Base-by-base conservation (phyloP, 2,797 vertebrate species). In the Denticeps clupeoides region DNA sequence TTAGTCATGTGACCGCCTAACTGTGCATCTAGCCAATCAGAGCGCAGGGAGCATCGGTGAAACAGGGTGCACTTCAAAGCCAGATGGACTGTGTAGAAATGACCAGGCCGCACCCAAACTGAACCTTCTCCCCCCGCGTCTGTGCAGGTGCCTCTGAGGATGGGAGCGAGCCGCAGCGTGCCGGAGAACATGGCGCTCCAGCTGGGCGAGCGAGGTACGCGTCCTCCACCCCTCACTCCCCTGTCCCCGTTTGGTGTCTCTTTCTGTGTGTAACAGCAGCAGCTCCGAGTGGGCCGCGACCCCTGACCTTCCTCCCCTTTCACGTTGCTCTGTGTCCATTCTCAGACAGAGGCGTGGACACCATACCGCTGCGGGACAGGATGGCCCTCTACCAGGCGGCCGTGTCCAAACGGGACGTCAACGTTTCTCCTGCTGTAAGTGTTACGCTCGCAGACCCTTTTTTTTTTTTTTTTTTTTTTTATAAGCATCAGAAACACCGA, bases 351-450 rank as follows among this genome's bases (percentile, higher is more conserved):
- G 67, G 89, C 1, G 77, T 83, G 0, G 93, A 96, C 50, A 78
- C 76, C 7, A 89, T 87, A 0, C 90, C 93, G 0, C 84, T 96
- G 32, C 87, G 87, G 61, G 90, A 96, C 60, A 77, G 93, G 55
- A 87, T 98, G 90, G 91, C 91, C 1, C 88, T 92, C 54, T 96
- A 97, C 58, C 88, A 93, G 71, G 91, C 91, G 4, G 90, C 92
- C 28, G 78, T 93, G 65, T 88, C 87, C 64, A 93, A 89, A 77
- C 87, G 87, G 66, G 82, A 86, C 37, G 73, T 62, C 6, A 45
- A 77, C 52, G 19, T 60, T 9, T 49, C 79, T 1, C 67, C 60
- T 52, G 64, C 23, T 7, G 81, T 84, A 65, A 83, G 80, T 65
- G 22, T 10, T 35, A 3, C 32, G 2, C 7, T 16, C 10, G n/a